Evolutionary conservation across 1,140 invertebrate species (phyloP).

Genomic region (Lepeophtheirus salmonis): DNA sequence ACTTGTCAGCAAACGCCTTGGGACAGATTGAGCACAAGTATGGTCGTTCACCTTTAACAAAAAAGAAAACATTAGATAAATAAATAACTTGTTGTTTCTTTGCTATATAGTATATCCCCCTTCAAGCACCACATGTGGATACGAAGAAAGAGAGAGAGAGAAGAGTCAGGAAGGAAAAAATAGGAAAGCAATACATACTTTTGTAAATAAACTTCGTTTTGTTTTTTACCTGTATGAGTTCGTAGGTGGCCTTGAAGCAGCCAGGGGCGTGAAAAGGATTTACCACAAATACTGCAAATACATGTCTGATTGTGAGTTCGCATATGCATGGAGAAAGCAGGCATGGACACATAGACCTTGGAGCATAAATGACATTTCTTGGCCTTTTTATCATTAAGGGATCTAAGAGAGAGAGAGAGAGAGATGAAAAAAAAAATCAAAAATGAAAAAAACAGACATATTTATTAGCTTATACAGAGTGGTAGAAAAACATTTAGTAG

Average conservation of each 20-base stretch:
- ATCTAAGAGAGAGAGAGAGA: background rate
- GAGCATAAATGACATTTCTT: constrained; percentile 69
- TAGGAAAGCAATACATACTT: background rate
- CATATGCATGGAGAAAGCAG: constrained; percentile 88
- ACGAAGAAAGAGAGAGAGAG: background rate
- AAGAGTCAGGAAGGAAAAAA: background rate
- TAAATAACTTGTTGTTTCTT: background rate
- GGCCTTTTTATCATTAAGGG: constrained; percentile 11
- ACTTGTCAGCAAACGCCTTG: constrained; percentile 85
- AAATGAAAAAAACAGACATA: background rate
- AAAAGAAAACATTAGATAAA: constrained; percentile 4
- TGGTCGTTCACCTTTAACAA: constrained; percentile 61
- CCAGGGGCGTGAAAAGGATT: constrained; percentile 83
- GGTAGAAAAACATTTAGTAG: too few relatives aligned
- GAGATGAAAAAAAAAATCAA: too few relatives aligned
- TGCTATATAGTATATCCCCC: background rate
- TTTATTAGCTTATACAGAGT: background rate
- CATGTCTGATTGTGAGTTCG: constrained; percentile 77
- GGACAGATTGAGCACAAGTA: constrained; percentile 71
- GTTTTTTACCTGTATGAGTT: constrained; percentile 49
- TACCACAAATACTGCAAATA: constrained; percentile 69
- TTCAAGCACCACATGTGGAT: background rate
- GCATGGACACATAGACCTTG: constrained; percentile 83
- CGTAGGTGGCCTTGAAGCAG: constrained; percentile 75
- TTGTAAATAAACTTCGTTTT: background rate